Conservation (phyloP, 2,888 invertebrate genomes). For the Ecliptopera silaceata region DNA sequence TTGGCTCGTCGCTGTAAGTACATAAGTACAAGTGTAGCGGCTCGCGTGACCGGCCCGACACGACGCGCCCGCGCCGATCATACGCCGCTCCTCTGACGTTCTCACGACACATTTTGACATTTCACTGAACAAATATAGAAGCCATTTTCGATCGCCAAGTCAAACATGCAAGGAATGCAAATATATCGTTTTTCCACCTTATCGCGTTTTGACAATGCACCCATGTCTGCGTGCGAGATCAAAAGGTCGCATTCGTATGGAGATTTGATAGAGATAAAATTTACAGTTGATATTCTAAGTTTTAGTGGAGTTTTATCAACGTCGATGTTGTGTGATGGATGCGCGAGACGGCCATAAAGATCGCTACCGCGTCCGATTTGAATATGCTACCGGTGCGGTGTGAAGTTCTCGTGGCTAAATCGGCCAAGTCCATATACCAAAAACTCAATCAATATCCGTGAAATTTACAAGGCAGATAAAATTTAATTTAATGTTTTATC, state of each 20-base stretch:
- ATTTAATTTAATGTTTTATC: slow-evolving; percentile 77
- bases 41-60: slow-evolving; percentile 73
- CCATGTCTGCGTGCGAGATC: slow-evolving; percentile 47
- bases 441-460: slow-evolving; percentile 73
- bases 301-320: slow-evolving; percentile 54
- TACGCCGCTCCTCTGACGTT: slow-evolving; percentile 62
- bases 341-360: slow-evolving; percentile 46
- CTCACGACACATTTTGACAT: slow-evolving; percentile 80
- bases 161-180: slow-evolving; percentile 63
- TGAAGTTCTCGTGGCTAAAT: slow-evolving; percentile 44
- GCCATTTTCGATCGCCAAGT: slow-evolving; percentile 69
- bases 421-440: slow-evolving; percentile 51
- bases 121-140: slow-evolving; percentile 78
- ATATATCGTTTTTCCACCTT: slow-evolving; percentile 49
- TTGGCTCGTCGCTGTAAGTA: slow-evolving; percentile 33
- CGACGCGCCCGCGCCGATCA: slow-evolving; percentile 61
- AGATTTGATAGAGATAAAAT: slow-evolving; percentile 54
- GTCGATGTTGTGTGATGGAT: slow-evolving; percentile 50
- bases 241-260: slow-evolving; percentile 50
- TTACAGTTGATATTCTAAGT: slow-evolving; percentile 45
- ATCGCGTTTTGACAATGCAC: slow-evolving; percentile 48
- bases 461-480: slow-evolving; percentile 79
- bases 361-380: slow-evolving; percentile 58
- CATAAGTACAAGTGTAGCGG: slow-evolving; percentile 58
- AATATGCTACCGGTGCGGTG: slow-evolving; percentile 65